These are phyloP conservation scores for Yponomeuta malinellus DNA, from an alignment of 2,888 invertebrate species.

Conservation along the genomic window DNA sequence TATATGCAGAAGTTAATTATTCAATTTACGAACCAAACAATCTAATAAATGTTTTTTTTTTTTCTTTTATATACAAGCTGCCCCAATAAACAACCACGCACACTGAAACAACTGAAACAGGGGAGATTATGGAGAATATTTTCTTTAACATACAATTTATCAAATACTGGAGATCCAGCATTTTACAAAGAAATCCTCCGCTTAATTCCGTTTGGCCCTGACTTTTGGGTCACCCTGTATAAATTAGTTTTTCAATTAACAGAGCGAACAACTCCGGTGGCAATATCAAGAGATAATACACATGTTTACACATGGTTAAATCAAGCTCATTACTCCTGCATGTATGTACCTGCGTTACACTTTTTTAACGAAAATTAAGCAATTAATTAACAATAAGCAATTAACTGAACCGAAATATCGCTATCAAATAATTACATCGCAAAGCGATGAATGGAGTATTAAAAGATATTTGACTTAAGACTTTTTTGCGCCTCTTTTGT, in stretches of 20 bases:
- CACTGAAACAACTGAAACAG: no score
- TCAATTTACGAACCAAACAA: neutral
- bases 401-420: constrained; percentile 12
- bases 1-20: neutral
- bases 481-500: neutral
- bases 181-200: no score
- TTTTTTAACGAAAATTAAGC: constrained; percentile 13
- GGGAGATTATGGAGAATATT: no score
- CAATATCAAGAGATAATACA: constrained; percentile 5
- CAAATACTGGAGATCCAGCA: no score
- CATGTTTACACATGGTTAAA: constrained; percentile 14
- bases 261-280: constrained; percentile 2
- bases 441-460: constrained; percentile 8
- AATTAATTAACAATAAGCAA: constrained; percentile 15
- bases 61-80: neutral
- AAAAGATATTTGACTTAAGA: neutral
- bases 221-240: no score
- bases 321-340: constrained; percentile 10
- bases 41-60: neutral
- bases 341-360: neutral
- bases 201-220: neutral
- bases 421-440: constrained; percentile 18
- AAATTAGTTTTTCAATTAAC: constrained; percentile 4
- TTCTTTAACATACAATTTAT: no score
- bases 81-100: neutral